Evolutionary conservation across 2,113 vertebrate genomes (phyloP).

Genomic region (Paedocypris sp.): DNA sequence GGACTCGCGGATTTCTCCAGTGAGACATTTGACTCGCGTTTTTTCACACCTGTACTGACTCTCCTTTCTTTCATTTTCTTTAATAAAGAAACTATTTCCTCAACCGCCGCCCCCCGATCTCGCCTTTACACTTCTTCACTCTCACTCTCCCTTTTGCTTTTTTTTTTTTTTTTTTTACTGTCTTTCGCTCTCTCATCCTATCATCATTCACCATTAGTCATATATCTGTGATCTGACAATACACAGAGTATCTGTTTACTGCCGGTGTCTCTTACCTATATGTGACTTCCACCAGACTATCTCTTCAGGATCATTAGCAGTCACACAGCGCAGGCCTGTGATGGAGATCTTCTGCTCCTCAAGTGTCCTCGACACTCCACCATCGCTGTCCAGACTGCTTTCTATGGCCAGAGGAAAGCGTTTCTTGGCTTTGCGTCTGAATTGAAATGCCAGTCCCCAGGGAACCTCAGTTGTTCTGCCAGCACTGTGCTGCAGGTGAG

Average conservation of each 20-base stretch:
- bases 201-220: too few relatives aligned
- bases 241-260: too few relatives aligned
- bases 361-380: slow-evolving; percentile 86
- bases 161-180: too few relatives aligned
- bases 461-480: slow-evolving; percentile 66
- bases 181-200: neutral
- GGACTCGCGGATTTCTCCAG: slow-evolving; percentile 63
- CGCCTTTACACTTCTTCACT: too few relatives aligned
- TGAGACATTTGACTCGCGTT: slow-evolving; percentile 43
- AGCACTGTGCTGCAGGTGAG: slow-evolving; percentile 85
- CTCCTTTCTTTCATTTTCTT: too few relatives aligned
- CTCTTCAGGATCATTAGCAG: slow-evolving; percentile 84
- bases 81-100: too few relatives aligned
- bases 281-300: slow-evolving; percentile 75
- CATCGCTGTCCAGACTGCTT: slow-evolving; percentile 81
- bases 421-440: slow-evolving; percentile 44
- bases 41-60: too few relatives aligned
- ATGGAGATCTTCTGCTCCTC: slow-evolving; percentile 75
- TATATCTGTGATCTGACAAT: too few relatives aligned
- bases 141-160: too few relatives aligned
- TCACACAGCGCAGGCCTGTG: slow-evolving; percentile 79
- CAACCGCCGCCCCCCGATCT: too few relatives aligned
- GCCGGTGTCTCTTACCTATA: too few relatives aligned
- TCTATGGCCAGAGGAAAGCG: slow-evolving; percentile 65
- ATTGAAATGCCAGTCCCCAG: slow-evolving; percentile 40